Evolutionary conservation across 2,113 vertebrate species (phyloP), one percentile per base, ranked within the genome.

Genomic region (Microcebus ravelobensis): DNA sequence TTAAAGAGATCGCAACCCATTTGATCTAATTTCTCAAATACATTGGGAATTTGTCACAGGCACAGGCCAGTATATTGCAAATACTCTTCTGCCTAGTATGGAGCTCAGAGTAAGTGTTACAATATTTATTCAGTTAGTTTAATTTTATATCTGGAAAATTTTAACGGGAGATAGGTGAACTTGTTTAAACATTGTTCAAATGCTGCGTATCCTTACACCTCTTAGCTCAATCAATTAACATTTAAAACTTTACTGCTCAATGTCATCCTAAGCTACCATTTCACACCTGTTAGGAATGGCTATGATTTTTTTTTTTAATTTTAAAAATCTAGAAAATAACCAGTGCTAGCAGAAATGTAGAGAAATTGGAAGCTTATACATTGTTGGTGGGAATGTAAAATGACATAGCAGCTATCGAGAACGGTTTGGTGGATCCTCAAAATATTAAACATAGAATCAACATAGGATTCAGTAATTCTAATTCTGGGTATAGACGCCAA

Each of bases 1-100:
- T 61, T 67, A 71, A 90, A 57, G 59, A 82, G 11, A 17, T 1
- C 4, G 61, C 21, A 63, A 31, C 9, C 29, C 14, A 67, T 76
- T 76, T 77, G 70, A 34, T 77, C 29, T 81, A 27, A 57, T 87
- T 95, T 97, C 65, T 91, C 42, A 92, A 48, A 59, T 55, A 61
- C 12, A 55, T 12, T 88, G 13, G 18, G 45, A 87, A 94, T 71
- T 76, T 27, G 2, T 57, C 18, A 50, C 52, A 25, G 20, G 12
- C 50, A 76, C 3, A 23, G 65, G 17, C 34, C 15, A 82, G 23
- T n/a, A 11, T 27, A 42, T 2, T 3, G 6, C 25, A 74, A 89
- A 65, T 77, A 84, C 13, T 87, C 45, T 34, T 55, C 68, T 52
- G 20, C 29, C 31, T 48, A 42, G 3, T 29, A 59, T 61, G 3